Percentiles rank a stretch among this genome's conserved stretches.
Conservation (phyloP, 2,113 vertebrate genomes). For the Phylloscopus trochilus region DNA sequence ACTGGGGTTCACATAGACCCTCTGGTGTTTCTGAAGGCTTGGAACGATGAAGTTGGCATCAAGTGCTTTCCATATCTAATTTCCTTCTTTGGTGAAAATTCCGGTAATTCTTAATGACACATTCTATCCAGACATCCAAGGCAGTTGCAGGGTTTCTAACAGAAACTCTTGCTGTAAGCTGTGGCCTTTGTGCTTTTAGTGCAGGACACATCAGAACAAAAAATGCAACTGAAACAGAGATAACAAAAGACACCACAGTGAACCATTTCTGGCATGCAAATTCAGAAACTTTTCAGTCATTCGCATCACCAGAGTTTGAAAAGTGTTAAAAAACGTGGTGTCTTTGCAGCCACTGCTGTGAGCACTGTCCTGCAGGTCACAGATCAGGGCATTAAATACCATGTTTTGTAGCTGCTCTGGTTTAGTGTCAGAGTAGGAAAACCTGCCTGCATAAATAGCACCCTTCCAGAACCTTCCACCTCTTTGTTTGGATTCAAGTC, state of each 20-base stretch:
- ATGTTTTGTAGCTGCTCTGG: not conserved
- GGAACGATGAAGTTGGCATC: not conserved
- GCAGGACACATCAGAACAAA: not conserved
- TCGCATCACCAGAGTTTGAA: not conserved
- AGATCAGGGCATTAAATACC: not conserved
- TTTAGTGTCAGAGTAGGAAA: not conserved
- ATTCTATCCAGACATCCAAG: not conserved
- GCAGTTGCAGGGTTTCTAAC: not conserved
- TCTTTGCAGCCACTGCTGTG: not conserved
- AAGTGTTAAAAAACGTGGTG: not conserved
- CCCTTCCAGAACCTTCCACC: not conserved
- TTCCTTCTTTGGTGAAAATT: slow-evolving; percentile 25
- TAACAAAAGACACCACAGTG: not conserved
- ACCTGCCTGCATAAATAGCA: not conserved
- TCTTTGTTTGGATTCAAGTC: not conserved
- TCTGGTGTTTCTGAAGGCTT: slow-evolving; percentile 1
- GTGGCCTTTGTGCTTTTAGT: not conserved
- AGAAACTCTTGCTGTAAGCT: not conserved
- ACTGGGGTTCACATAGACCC: not conserved
- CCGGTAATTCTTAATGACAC: not conserved
- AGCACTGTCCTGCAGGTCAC: not conserved
- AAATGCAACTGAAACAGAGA: not conserved
- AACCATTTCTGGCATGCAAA: not conserved
- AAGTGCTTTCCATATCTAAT: slow-evolving; percentile 23
- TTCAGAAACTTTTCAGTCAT: not conserved